Conservation (phyloP, 2,888 invertebrate species). For the Tridacna gigas region DNA sequence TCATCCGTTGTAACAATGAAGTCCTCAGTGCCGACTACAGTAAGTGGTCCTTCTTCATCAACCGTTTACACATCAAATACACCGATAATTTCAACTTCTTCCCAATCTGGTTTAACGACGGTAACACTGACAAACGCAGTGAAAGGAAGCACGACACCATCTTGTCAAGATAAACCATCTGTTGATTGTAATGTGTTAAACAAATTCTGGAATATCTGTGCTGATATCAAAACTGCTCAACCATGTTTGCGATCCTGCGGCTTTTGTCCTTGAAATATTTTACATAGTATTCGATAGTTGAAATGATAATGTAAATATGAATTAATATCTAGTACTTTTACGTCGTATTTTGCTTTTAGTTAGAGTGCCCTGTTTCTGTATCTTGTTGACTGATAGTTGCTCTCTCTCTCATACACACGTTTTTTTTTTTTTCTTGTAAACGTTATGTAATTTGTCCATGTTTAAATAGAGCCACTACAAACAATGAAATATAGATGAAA, state of each 20-base stretch:
- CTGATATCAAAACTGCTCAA: slow-evolving; percentile 24
- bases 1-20: neutral
- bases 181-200: slow-evolving; percentile 40
- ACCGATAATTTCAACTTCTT: neutral
- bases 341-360: too few relatives aligned
- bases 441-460: too few relatives aligned
- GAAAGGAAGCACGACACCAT: slow-evolving; percentile 22
- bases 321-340: too few relatives aligned
- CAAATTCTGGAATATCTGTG: slow-evolving; percentile 46
- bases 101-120: neutral
- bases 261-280: slow-evolving; percentile 29
- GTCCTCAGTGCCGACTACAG: neutral
- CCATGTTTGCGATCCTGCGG: slow-evolving; percentile 45
- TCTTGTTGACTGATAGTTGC: too few relatives aligned
- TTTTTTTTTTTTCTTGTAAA: too few relatives aligned
- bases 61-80: neutral
- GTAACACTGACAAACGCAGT: neutral
- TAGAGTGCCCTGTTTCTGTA: too few relatives aligned
- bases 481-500: too few relatives aligned
- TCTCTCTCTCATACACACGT: too few relatives aligned
- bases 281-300: too few relatives aligned
- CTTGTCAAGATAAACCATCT: slow-evolving; percentile 41
- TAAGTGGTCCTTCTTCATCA: neutral
- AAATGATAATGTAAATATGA: too few relatives aligned
- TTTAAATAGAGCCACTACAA: too few relatives aligned